Percentiles rank a stretch among this genome's conserved stretches.
Conservation (phyloP, 1,140 invertebrate genomes). For the Bombus turneri region DNA sequence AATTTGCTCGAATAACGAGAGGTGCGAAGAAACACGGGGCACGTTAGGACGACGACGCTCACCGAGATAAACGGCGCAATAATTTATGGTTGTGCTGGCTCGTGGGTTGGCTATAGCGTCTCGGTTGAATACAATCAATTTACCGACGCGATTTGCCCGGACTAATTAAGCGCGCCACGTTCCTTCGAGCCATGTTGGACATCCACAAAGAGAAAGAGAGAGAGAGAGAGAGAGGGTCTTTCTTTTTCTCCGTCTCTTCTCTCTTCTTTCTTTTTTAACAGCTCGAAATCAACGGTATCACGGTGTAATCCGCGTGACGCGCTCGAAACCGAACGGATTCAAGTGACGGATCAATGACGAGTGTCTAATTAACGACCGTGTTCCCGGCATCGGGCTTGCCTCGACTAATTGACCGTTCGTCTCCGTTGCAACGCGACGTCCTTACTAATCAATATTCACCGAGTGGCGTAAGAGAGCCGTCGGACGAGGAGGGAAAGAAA, state of each 20-base stretch:
- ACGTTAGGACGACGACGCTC: neutral
- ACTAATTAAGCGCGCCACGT: constrained; percentile 25
- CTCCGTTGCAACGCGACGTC: constrained; percentile 62
- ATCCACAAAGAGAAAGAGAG: neutral
- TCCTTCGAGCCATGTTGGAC: constrained; percentile 9
- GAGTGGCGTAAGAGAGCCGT: constrained; percentile 53
- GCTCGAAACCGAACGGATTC: constrained; percentile 36
- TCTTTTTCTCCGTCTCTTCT: neutral
- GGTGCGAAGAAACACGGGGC: neutral
- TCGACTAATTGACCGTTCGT: constrained; percentile 69
- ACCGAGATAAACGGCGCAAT: constrained; percentile 35
- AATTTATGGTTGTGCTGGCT: constrained; percentile 7
- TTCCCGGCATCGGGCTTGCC: constrained; percentile 50
- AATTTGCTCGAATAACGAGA: constrained; percentile 11
- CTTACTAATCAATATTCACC: constrained; percentile 70
- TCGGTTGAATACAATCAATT: constrained; percentile 28
- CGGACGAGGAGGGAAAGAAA: constrained; percentile 44
- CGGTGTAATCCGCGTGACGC: constrained; percentile 24
- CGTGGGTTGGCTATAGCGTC: neutral
- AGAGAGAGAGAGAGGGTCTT: no score
- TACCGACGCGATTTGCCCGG: constrained; percentile 13
- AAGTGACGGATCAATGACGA: constrained; percentile 65
- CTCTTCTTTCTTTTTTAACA: neutral
- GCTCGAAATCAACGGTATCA: neutral
- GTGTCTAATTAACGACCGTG: constrained; percentile 64